Percentiles rank a stretch among this genome's conserved stretches.
Conservation (phyloP, 2,113 vertebrate genomes). For the Brevimyrus niger region DNA sequence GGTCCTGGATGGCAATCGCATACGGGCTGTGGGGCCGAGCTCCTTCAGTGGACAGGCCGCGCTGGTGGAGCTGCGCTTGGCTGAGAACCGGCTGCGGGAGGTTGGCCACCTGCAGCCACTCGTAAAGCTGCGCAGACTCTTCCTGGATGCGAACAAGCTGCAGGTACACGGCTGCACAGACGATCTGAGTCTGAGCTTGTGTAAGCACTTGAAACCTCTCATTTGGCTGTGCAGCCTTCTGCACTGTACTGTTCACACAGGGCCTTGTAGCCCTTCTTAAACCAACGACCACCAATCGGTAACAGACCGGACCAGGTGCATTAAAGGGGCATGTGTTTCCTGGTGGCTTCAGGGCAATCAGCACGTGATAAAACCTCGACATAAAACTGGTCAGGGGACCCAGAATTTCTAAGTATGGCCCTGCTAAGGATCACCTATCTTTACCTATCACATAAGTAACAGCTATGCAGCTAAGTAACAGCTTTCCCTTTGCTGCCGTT, state of each 20-base stretch:
- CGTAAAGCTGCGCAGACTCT: slow-evolving; percentile 66
- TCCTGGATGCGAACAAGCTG: slow-evolving; percentile 73
- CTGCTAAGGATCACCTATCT: background rate
- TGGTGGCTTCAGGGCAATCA: background rate
- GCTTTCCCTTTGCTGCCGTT: background rate
- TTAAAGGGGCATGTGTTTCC: background rate
- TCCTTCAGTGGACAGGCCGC: slow-evolving; percentile 62
- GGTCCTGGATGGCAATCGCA: slow-evolving; percentile 69
- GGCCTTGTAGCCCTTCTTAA: background rate
- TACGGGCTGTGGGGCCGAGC: slow-evolving; percentile 62
- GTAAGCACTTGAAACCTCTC: background rate
- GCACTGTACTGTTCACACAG: background rate
- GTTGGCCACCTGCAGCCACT: slow-evolving; percentile 63
- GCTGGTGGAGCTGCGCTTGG: slow-evolving; percentile 64
- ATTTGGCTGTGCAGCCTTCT: background rate
- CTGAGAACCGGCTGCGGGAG: slow-evolving; percentile 72
- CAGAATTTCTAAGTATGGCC: background rate
- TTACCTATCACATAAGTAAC: background rate
- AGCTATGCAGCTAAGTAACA: background rate
- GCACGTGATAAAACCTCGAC: background rate
- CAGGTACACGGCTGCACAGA: slow-evolving; percentile 55
- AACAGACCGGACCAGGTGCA: background rate
- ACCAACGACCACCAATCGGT: background rate
- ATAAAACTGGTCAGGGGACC: background rate
- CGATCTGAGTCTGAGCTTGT: background rate